Conservation (phyloP, 2,888 invertebrate genomes). For the Cactoblastis cactorum region DNA sequence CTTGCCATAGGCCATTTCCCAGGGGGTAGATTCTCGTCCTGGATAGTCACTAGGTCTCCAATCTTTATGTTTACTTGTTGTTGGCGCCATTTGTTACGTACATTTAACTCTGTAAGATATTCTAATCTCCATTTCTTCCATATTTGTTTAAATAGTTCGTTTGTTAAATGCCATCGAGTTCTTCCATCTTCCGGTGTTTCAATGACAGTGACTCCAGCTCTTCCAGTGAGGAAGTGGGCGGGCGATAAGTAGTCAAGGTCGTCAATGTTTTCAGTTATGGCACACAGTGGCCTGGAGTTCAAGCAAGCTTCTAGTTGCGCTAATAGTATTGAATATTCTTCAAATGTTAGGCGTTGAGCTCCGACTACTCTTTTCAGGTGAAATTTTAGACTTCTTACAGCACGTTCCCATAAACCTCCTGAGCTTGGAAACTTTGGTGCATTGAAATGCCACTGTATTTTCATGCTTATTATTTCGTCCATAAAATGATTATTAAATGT, state of each 20-base stretch:
- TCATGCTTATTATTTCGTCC: not conserved
- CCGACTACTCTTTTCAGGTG: conserved; percentile 7
- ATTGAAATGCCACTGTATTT: not conserved
- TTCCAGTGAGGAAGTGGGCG: conserved; percentile 8
- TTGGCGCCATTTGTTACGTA: not conserved
- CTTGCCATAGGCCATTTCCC: not conserved
- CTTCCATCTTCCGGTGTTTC: conserved; percentile 8
- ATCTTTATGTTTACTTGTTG: conserved; percentile 1
- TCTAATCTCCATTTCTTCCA: conserved; percentile 9
- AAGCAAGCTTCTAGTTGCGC: conserved; percentile 8
- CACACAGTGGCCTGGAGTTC: not conserved
- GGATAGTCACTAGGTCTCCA: not conserved
- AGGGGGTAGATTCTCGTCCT: conserved; percentile 16
- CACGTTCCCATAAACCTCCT: conserved; percentile 10
- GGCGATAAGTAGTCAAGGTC: conserved; percentile 6
- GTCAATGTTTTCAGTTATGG: conserved; percentile 6
- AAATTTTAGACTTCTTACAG: conserved; percentile 1
- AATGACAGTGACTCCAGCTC: conserved; percentile 5
- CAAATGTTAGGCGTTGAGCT: conserved; percentile 1
- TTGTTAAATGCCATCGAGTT: conserved; percentile 10
- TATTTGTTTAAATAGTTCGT: conserved; percentile 5
- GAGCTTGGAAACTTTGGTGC: not conserved
- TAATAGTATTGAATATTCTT: not conserved
- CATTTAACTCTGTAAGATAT: not conserved
- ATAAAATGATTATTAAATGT: not conserved